A percentile compares a stretch with the other conserved stretches of the same genome.
Conservation (phyloP, 2,888 invertebrate genomes). For the Xestia xanthographa region DNA sequence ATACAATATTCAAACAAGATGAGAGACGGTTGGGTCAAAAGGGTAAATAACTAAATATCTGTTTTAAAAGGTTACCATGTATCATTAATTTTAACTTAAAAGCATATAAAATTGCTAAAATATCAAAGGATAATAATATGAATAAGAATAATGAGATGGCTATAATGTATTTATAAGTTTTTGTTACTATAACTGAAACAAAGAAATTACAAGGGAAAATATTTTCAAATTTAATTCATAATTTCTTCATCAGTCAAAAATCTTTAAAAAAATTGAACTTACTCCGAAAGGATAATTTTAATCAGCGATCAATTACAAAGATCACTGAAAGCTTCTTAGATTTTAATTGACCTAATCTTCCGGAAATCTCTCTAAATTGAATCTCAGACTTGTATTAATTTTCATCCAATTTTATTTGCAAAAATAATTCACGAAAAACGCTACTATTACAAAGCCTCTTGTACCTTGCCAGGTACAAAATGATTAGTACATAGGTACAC, state of each 20-base stretch:
- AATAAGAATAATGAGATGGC: not conserved
- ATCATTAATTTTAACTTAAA: conserved; percentile 19
- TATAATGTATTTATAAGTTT: too few relatives aligned
- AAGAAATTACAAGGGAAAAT: not conserved
- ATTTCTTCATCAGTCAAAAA: not conserved
- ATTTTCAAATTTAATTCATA: not conserved
- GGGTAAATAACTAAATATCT: conserved; percentile 7
- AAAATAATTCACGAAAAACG: not conserved
- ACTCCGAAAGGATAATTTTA: conserved; percentile 4
- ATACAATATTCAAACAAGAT: conserved; percentile 20
- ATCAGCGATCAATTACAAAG: conserved; percentile 3
- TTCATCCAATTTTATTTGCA: not conserved
- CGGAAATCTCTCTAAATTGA: conserved; percentile 13
- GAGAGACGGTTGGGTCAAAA: conserved; percentile 28
- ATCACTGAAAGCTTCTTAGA: conserved; percentile 28
- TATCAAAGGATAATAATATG: not conserved
- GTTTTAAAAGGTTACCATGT: conserved; percentile 26
- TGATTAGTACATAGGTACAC: conserved; percentile 31
- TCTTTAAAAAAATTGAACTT: not conserved
- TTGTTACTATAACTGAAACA: too few relatives aligned
- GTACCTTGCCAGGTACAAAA: conserved; percentile 22
- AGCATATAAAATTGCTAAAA: conserved; percentile 17
- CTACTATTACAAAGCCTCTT: not conserved
- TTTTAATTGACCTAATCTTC: conserved; percentile 19
- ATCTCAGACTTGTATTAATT: conserved; percentile 15